Evolutionary conservation across 2,113 vertebrate species (phyloP).

Genomic region (Paratilapia polleni): DNA sequence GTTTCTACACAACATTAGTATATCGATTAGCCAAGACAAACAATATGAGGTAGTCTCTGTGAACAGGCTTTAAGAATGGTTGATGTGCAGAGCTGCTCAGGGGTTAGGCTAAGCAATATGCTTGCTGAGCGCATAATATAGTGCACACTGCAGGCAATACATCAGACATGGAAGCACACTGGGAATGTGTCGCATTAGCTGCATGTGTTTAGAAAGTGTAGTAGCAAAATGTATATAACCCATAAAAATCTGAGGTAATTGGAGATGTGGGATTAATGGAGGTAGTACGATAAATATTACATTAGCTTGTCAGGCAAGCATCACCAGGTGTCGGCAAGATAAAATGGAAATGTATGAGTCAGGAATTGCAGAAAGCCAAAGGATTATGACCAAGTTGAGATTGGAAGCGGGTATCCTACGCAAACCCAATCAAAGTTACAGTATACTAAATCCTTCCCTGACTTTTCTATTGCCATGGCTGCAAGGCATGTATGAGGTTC

Average conservation of each 20-base stretch:
- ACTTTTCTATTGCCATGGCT: conserved; percentile 28
- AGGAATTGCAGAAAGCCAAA: conserved; percentile 33
- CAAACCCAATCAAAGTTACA: conserved; percentile 52
- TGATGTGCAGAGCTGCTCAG: conserved; percentile 17
- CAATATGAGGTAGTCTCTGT: background rate
- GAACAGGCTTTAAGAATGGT: conserved; percentile 23
- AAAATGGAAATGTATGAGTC: conserved; percentile 37
- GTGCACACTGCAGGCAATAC: conserved; percentile 34
- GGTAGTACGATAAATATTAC: conserved; percentile 17
- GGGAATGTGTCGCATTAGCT: conserved; percentile 24
- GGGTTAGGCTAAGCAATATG: conserved; percentile 8
- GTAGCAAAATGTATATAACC: conserved; percentile 15
- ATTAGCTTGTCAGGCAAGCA: conserved; percentile 35
- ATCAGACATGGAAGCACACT: conserved; percentile 40
- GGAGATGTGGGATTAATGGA: conserved; percentile 37
- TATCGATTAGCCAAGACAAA: conserved; percentile 5
- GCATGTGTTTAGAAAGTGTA: conserved; percentile 35
- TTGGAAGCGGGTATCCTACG: conserved; percentile 48
- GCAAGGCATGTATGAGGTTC: conserved; percentile 25
- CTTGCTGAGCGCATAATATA: conserved; percentile 34
- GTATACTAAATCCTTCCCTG: conserved; percentile 20
- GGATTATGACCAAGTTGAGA: conserved; percentile 39
- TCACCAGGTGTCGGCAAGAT: conserved; percentile 40
- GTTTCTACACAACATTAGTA: background rate
- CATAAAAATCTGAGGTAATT: conserved; percentile 22